Percentiles rank a stretch among this genome's conserved stretches.
These are phyloP conservation scores for Ophraella communa DNA, from an alignment of 2,888 invertebrate species.

Conservation along the genomic window DNA sequence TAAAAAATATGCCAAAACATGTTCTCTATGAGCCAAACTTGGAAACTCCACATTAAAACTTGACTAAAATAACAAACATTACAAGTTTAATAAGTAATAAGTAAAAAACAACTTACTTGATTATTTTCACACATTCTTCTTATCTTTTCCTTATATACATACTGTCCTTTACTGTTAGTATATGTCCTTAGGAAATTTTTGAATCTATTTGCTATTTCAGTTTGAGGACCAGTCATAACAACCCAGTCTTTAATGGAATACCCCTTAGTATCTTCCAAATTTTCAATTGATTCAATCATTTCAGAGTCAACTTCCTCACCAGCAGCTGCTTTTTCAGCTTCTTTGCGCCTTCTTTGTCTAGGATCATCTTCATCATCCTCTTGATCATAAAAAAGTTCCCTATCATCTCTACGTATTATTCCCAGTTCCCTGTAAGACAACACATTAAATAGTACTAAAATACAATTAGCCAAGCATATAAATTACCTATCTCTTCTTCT, in stretches of 20 bases:
- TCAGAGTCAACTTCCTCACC: slow-evolving; percentile 75
- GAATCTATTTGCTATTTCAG: slow-evolving; percentile 92
- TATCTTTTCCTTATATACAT: slow-evolving; percentile 91
- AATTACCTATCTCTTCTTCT: slow-evolving; percentile 72
- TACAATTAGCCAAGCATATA: neutral
- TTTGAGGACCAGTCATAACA: slow-evolving; percentile 90
- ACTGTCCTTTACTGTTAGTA: slow-evolving; percentile 84
- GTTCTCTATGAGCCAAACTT: slow-evolving; percentile 86
- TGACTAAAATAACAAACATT: slow-evolving; percentile 57
- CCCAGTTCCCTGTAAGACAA: slow-evolving; percentile 62
- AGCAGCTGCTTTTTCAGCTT: slow-evolving; percentile 88
- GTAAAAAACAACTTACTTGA: slow-evolving; percentile 60
- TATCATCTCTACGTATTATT: slow-evolving; percentile 71
- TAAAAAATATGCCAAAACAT: slow-evolving; percentile 93
- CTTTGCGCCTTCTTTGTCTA: slow-evolving; percentile 74
- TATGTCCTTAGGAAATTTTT: slow-evolving; percentile 93
- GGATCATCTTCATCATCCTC: slow-evolving; percentile 62
- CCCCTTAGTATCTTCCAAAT: slow-evolving; percentile 96
- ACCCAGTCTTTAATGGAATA: slow-evolving; percentile 96
- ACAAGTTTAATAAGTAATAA: neutral
- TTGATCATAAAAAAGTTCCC: slow-evolving; percentile 81
- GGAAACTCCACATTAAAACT: slow-evolving; percentile 94
- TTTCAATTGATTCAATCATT: slow-evolving; percentile 96
- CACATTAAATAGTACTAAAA: neutral
- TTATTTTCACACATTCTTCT: slow-evolving; percentile 94